Evolutionary conservation across 1,140 invertebrate species (phyloP).

Genomic region (Scaptomyza pallida): DNA sequence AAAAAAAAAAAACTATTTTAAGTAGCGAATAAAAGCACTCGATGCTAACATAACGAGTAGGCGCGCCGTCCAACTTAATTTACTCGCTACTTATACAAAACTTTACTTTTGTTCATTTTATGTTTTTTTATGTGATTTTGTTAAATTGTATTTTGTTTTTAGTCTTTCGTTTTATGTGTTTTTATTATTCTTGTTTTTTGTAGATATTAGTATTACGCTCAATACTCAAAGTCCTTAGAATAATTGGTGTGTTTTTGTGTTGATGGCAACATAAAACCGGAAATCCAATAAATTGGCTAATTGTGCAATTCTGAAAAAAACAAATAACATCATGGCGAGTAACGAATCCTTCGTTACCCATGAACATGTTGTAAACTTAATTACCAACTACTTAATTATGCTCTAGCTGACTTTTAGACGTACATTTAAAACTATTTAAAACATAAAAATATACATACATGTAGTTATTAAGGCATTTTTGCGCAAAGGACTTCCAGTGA

Average conservation of each 20-base stretch:
- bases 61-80: constrained; percentile 27
- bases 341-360: constrained; percentile 23
- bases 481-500: constrained; percentile 82
- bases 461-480: constrained; percentile 32
- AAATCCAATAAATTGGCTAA: constrained; percentile 74
- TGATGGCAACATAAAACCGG: constrained; percentile 31
- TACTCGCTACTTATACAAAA: constrained; percentile 14
- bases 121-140: constrained; percentile 68
- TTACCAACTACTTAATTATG: constrained; percentile 69
- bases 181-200: constrained; percentile 52
- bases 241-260: constrained; percentile 61
- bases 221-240: constrained; percentile 76
- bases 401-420: constrained; percentile 43
- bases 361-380: constrained; percentile 70
- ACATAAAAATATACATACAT: constrained; percentile 8
- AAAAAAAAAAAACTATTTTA: background rate
- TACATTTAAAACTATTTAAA: constrained; percentile 4
- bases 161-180: constrained; percentile 32
- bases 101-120: constrained; percentile 7
- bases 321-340: constrained; percentile 1
- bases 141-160: constrained; percentile 54
- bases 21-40: background rate
- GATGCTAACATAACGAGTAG: constrained; percentile 2
- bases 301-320: constrained; percentile 74
- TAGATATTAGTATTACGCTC: constrained; percentile 49